These are phyloP conservation scores for Lasioglossum morio DNA, from an alignment of 2,888 invertebrate species.

Conservation along the genomic window DNA sequence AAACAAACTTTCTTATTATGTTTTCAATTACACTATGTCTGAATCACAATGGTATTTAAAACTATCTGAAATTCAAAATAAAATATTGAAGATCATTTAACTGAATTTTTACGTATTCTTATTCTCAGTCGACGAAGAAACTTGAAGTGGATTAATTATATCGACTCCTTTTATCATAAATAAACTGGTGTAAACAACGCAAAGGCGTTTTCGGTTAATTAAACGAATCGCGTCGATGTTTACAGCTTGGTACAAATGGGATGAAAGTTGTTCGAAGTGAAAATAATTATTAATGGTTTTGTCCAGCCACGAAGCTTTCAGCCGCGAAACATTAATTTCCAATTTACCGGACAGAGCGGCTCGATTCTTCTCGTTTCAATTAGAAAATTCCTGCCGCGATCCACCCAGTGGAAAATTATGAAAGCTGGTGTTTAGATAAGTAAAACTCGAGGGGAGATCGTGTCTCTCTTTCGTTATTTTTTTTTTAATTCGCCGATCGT, in stretches of 20 bases:
- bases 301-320: background rate
- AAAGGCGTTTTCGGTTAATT: background rate
- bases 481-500: background rate
- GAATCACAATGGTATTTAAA: no score
- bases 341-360: conserved; percentile 13
- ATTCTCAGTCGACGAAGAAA: no score
- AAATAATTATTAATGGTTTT: conserved; percentile 1
- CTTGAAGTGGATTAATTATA: no score
- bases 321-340: conserved; percentile 11
- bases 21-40: no score
- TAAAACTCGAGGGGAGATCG: conserved; percentile 11
- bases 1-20: no score
- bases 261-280: conserved; percentile 10
- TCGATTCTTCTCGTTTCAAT: conserved; percentile 1
- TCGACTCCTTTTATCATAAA: no score
- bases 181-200: no score
- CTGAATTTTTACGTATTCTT: no score
- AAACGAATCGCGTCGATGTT: background rate
- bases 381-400: conserved; percentile 29
- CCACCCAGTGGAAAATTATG: conserved; percentile 8
- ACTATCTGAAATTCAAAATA: no score
- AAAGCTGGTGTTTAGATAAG: conserved; percentile 9
- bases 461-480: background rate
- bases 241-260: background rate
- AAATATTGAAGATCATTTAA: no score